Evolutionary conservation across 2,113 vertebrate genomes (phyloP).

Genomic region (Sceloporus tristichus): DNA sequence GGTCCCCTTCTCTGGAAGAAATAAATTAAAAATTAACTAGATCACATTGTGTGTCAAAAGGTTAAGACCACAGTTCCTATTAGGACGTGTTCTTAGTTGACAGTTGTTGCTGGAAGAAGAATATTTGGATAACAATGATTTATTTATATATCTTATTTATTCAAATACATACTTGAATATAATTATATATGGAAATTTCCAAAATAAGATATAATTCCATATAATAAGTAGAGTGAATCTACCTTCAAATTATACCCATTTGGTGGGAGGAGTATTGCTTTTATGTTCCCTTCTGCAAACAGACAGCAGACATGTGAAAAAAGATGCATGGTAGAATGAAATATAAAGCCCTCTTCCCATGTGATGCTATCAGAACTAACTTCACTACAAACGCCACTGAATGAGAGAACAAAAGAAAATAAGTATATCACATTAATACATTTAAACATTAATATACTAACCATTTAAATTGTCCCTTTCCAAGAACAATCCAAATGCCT

Average conservation of each 20-base stretch:
- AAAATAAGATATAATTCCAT: too few species aligned
- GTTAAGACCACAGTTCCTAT: neutral
- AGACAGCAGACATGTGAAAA: neutral
- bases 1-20: conserved; percentile 85
- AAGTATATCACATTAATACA: neutral
- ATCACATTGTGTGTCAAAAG: conserved; percentile 17
- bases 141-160: conserved; percentile 3
- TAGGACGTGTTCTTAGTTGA: neutral
- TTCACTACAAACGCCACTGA: neutral
- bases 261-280: neutral
- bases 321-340: too few species aligned
- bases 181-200: neutral
- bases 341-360: neutral
- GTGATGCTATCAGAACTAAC: neutral
- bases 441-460: neutral
- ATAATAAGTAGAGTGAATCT: neutral
- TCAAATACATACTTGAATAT: neutral
- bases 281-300: neutral
- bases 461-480: neutral
- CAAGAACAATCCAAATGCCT: neutral
- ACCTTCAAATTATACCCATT: neutral
- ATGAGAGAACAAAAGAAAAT: neutral
- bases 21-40: conserved; percentile 42
- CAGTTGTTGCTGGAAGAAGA: neutral
- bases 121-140: neutral